phyloP scores from a whole-genome alignment of 2,113 vertebrate genomes.

The Aspiorhynchus laticeps region DNA sequence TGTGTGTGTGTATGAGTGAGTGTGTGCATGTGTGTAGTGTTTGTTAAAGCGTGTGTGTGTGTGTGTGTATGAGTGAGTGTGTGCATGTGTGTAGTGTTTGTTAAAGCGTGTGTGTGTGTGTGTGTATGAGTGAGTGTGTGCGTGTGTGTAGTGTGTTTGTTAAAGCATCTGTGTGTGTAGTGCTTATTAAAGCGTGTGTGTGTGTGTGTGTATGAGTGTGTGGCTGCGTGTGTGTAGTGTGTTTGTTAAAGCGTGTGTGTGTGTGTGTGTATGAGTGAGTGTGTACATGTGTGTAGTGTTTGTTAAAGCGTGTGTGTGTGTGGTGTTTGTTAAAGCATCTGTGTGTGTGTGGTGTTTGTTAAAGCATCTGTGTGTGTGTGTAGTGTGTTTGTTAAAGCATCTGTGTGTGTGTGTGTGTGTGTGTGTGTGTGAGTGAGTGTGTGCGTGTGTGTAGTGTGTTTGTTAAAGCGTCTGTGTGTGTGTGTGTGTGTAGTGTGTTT shows the following conservation, averaged over 20 bases:
- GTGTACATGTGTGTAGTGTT: too few relatives aligned
- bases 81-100: constrained; percentile 82
- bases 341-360: too few relatives aligned
- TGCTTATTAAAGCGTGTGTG: constrained; percentile 65
- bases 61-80: neutral
- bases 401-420: too few relatives aligned
- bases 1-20: neutral
- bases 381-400: too few relatives aligned
- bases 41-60: constrained; percentile 74
- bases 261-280: constrained; percentile 22
- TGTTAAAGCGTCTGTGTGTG: too few relatives aligned
- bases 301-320: too few relatives aligned
- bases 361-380: too few relatives aligned
- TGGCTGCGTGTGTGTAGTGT: constrained; percentile 72
- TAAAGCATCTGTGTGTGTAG: too few relatives aligned
- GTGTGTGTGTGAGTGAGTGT: too few relatives aligned
- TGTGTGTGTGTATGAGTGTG: constrained; percentile 9
- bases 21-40: constrained; percentile 76
- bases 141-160: constrained; percentile 81
- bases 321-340: too few relatives aligned
- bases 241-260: constrained; percentile 76
- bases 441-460: too few relatives aligned
- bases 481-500: too few relatives aligned
- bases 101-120: constrained; percentile 65
- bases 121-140: neutral